Base-by-base conservation (phyloP, 2,797 vertebrate genomes). In the Chrysocyon brachyurus region DNA sequence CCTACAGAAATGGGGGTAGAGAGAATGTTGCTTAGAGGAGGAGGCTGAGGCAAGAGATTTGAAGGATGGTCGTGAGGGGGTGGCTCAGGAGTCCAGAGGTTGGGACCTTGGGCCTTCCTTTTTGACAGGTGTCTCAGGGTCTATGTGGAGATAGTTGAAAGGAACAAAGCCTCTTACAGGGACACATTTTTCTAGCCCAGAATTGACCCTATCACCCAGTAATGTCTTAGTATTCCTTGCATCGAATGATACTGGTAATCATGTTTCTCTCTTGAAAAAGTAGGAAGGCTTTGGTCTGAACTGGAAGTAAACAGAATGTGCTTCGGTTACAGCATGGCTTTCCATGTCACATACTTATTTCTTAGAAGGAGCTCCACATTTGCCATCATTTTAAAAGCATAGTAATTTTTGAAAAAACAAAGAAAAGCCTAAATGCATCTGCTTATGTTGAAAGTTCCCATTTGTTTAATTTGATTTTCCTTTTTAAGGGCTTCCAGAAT, bases 331-430 rank as follows among this genome's bases (percentile, higher is more conserved):
- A 56, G 73, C 91, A 84, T 81, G 86, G 9, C 57, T 95, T 93
- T 91, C 49, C 70, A 49, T 54, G 49, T 83, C 79, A 68, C 17
- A 36, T 6, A 66, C 19, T 95, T 33, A 79, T 59, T 96, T 96
- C 57, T 83, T 86, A 86, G 87, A 93, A 89, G 52, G 77, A 94
- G 49, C 8, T 24, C 57, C 31, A 77, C 15, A 75, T 95, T 89
- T 91, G 54, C 86, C 78, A 95, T 97, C 95, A 94, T 91, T 94
- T 91, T 91, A 90, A 96, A 97, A 97, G 75, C 68, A 72, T 1
- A 79, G 52, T 61, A 49, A 91, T 92, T 93, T 52, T 33, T 14
- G 64, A 88, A 28, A 63, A 92, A 78, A 78, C 28, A 52, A 78
- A 56, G 31, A 54, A 79, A 97, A 66, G 2, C 22, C 70, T 84